These are phyloP conservation scores for Diabrotica balteata DNA, from an alignment of 2,888 invertebrate species.

Conservation along the genomic window DNA sequence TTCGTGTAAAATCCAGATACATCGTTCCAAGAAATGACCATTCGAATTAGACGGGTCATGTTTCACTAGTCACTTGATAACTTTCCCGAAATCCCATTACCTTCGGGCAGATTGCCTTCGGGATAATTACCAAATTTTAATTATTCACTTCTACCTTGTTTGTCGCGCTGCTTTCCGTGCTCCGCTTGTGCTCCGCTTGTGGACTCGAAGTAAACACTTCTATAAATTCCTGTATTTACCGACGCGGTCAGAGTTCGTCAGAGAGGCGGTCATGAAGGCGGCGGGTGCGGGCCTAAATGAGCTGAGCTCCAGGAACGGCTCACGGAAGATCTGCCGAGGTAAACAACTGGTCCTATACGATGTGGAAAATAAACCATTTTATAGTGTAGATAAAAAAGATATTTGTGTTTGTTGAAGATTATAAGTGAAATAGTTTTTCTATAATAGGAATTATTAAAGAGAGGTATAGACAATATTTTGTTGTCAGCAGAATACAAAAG, in stretches of 20 bases:
- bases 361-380: slow-evolving; percentile 5
- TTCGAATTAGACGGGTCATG: slow-evolving; percentile 27
- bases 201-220: slow-evolving; percentile 47
- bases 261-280: slow-evolving; percentile 23
- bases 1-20: slow-evolving; percentile 1
- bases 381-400: too few relatives aligned
- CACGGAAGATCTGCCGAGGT: slow-evolving; percentile 13
- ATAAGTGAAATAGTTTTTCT: too few relatives aligned
- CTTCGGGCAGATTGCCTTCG: slow-evolving; percentile 37
- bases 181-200: slow-evolving; percentile 14
- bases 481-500: too few relatives aligned
- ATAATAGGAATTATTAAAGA: too few relatives aligned
- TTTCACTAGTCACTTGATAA: slow-evolving; percentile 32
- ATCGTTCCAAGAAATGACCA: slow-evolving; percentile 20
- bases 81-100: slow-evolving; percentile 33
- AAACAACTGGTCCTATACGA: slow-evolving; percentile 15
- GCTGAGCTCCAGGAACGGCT: slow-evolving; percentile 26
- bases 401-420: too few relatives aligned
- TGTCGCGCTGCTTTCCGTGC: slow-evolving; percentile 25
- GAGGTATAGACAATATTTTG: too few relatives aligned
- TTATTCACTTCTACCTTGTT: slow-evolving; percentile 40
- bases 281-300: slow-evolving; percentile 17
- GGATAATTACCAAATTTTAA: slow-evolving; percentile 43
- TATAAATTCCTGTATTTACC: slow-evolving; percentile 56
- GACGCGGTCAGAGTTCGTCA: slow-evolving; percentile 36